Evolutionary conservation across 2,113 vertebrate genomes (phyloP), one percentile per base, ranked within the genome.

Genomic region (Trochalopteron elliotii): DNA sequence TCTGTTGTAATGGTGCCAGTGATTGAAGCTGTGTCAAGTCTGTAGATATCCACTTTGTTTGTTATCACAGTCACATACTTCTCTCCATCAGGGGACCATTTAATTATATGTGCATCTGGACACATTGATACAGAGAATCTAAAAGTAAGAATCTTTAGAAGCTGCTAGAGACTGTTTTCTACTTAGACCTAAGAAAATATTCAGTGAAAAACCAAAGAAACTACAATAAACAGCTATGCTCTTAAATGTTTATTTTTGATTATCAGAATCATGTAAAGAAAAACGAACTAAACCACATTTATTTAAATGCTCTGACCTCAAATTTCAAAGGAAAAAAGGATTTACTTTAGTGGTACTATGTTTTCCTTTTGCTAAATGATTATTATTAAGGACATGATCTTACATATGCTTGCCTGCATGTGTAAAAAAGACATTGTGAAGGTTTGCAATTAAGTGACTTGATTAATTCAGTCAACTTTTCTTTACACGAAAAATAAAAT

Each of bases 81-180:
- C 71, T 99, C 98, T 79, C 99, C 99, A 25, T 95, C 97, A 15
- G 99, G 99, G 72, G 99, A 99, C 99, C 99, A 99, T 79, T 97
- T 98, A 52, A 99, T 99, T 64, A 99, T 98, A 82, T 99, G 98
- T 55, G 99, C 99, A 96, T 98, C 99, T 99, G 83, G 37, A 96
- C 57, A 83, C 21, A 95, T 22, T 12, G 40, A 93, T 28, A 65
- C 4, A 82, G 10, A 53, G 15, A 91, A 89, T 64, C 28, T 85
- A 74, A 47, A 85, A 77, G 25, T 70, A 85, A 80, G 23, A 69
- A 50, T 74, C 42, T 83, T 83, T 61, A 72, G 24, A 85, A 91
- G 47, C 45, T 80, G 27, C 30, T 77, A 85, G 47, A 83, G 13
- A 37, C 35, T 45, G 7, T 83, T 89, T 94, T 65, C 55, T 93